Evolutionary conservation across 2,113 vertebrate species (phyloP).

Genomic region (Cyrtonyx montezumae): DNA sequence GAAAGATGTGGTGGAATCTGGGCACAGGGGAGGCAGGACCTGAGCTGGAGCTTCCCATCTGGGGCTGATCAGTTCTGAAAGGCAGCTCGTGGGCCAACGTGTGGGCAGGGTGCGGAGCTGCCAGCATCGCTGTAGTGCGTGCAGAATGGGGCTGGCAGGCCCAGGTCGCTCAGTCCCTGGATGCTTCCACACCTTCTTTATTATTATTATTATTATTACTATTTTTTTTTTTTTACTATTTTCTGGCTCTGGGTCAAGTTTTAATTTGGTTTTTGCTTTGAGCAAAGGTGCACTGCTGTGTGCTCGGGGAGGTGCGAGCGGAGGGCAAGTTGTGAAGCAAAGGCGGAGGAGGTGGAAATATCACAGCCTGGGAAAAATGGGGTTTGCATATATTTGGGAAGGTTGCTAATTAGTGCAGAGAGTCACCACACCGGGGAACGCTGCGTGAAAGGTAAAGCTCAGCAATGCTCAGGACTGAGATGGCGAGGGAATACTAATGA

Average conservation of each 20-base stretch:
- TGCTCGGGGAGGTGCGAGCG: neutral
- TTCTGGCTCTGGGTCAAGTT: neutral
- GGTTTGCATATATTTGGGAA: neutral
- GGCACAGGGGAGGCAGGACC: neutral
- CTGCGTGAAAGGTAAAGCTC: rapidly evolving
- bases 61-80: neutral
- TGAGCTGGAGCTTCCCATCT: neutral
- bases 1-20: neutral
- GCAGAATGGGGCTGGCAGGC: neutral
- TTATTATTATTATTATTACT: no score
- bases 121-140: rapidly evolving
- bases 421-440: neutral
- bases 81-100: neutral
- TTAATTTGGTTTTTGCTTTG: neutral
- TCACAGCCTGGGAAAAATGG: neutral
- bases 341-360: neutral
- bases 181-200: no score
- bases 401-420: neutral
- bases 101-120: neutral
- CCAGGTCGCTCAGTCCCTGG: neutral
- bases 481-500: neutral
- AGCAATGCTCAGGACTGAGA: rapidly evolving
- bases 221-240: neutral
- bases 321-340: neutral
- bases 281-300: neutral